Evolutionary conservation across 23 tunicate genomes (phyloP), one percentile per base, ranked within the genome.

Genomic region (Halocynthia roretzi): DNA sequence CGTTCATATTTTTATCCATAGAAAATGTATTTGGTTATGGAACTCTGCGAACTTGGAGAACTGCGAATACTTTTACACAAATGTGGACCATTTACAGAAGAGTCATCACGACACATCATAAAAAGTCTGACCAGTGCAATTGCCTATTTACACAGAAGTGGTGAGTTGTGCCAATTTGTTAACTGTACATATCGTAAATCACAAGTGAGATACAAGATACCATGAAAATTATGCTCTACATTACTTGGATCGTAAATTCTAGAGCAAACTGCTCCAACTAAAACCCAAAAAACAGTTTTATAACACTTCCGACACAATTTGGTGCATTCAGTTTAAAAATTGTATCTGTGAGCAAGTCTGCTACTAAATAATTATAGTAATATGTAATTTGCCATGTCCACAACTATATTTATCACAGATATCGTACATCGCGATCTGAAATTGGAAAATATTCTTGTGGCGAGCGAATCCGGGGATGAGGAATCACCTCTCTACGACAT

Each of bases 401-500:
- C 44, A 31, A 31, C 44, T 31, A 31, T n/a, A 67, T 80, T 53
- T 9, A 53, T 69, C 71, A 10, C 85, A 91, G 96, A 89, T 31
- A 88, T 95, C 31, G 90, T 95, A 7, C 99, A 95, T 69, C 92
- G 99, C 8, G 99, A 95, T 71, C 71, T 95, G 75, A 95, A 95
- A 61, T 66, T 88, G 48, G 99, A 95, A 49, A 95, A 95, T 62
- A 85, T 95, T 44, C 74, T 95, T 44, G 76, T 95, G 19, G 87
- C 86, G 21, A 55, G 69, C 49, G 72, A 81, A 62, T 52, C 89
- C 4, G 83, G 80, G 48, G 84, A 80, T 0, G 76, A 56, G 15
- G 65, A 83, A 21, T 23, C 76, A 0, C 91, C 97, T 6, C 75
- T 85, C 31, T 91, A 80, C 68, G 90, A 91, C 65, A 85, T 91